Evolutionary conservation across 2,888 invertebrate genomes (phyloP), one percentile per base, ranked within the genome.

Genomic region (Tigriopus californicus): DNA sequence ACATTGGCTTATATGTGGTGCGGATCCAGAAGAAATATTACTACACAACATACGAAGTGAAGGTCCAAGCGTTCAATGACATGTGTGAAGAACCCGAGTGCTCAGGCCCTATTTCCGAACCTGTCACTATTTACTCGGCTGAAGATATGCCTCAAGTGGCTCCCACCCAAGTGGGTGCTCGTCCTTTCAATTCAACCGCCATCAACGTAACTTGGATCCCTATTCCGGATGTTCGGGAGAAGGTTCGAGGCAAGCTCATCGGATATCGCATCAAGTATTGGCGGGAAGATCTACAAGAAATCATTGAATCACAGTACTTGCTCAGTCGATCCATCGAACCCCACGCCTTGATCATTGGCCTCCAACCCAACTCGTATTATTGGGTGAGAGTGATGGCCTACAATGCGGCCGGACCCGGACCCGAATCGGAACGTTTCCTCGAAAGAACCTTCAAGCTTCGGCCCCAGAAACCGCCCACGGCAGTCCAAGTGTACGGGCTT

Each of bases 221-320:
- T 1, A 83, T 95, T 47, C 82, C 85, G 59, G 80, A 88, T 69
- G 83, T 82, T 0, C 78, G 91, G 22, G 85, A 88, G 64, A 80
- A 80, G 65, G 78, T 94, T 57, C 79, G 88, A 63, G 95, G 95
- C 64, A 85, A 83, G 71, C 78, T 95, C 18, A 85, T 89, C 63
- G 94, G 95, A 0, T 89, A 92, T 69, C 81, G 92, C 68, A 77
- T 94, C 62, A 91, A 92, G 69, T 94, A 92, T 68, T 94, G 92
- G 92, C 82, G 80, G 33, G 64, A 61, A 68, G 79, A 81, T 64
- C 77, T 74, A 13, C 79, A 79, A 64, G 77, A 79, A 58, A 84
- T 87, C 69, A 82, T 86, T 67, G 82, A 84, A 67, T 63, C 66
- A 60, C 82, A 87, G 48, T 88, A 86, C 70, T 89, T 83, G 70